Percentiles rank a stretch among this genome's conserved stretches.
Evolutionary conservation across 1,140 invertebrate genomes (phyloP).

Genomic region (Drosophila varians): DNA sequence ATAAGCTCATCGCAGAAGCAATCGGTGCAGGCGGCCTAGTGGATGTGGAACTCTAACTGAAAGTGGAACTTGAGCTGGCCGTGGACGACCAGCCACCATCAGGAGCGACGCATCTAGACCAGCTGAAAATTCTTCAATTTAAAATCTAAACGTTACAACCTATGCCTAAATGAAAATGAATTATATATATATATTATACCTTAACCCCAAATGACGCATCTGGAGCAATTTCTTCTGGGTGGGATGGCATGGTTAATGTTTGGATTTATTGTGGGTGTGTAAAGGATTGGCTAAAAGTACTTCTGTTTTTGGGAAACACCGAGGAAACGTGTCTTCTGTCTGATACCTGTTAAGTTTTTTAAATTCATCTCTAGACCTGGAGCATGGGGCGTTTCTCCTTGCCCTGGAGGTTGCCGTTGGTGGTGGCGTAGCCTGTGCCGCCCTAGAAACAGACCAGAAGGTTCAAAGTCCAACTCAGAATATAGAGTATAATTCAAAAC

Average conservation of each 20-base stretch:
- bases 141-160: slow-evolving; percentile 41
- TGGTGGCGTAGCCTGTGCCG: slow-evolving; percentile 96
- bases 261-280: neutral
- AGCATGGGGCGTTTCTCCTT: slow-evolving; percentile 94
- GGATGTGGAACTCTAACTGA: slow-evolving; percentile 15
- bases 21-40: slow-evolving; percentile 86
- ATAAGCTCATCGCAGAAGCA: slow-evolving; percentile 96
- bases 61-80: slow-evolving; percentile 12
- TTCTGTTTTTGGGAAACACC: too few species aligned
- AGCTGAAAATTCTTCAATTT: slow-evolving; percentile 47
- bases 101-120: slow-evolving; percentile 42
- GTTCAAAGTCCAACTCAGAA: neutral
- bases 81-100: slow-evolving; percentile 31
- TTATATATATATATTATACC: slow-evolving; percentile 40
- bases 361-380: slow-evolving; percentile 86
- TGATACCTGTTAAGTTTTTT: neutral
- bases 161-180: slow-evolving; percentile 41
- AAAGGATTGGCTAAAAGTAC: neutral
- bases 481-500: too few species aligned
- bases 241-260: neutral
- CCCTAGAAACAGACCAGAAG: slow-evolving; percentile 86
- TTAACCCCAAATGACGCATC: slow-evolving; percentile 19
- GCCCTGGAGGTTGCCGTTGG: slow-evolving; percentile 92
- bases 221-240: neutral
- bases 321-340: too few species aligned